Conservation (phyloP, 2,797 vertebrate species). For the Clarias fuscus region DNA sequence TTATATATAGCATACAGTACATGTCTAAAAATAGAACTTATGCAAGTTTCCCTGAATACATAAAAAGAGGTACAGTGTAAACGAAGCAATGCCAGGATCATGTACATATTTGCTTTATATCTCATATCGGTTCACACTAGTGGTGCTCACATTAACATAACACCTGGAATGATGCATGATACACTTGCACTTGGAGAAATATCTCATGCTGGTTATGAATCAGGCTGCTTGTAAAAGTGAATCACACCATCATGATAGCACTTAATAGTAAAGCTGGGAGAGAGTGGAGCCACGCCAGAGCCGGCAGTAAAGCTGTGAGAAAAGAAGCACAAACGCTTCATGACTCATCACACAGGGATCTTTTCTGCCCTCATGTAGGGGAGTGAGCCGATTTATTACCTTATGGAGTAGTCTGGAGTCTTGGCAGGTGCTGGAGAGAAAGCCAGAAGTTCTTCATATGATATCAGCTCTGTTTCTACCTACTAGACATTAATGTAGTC, state of each 20-base stretch:
- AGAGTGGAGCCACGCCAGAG: slow-evolving; percentile 47
- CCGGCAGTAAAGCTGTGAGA: slow-evolving; percentile 51
- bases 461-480: slow-evolving; percentile 36
- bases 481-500: not conserved
- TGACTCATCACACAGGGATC: slow-evolving; percentile 48
- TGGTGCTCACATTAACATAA: slow-evolving; percentile 8
- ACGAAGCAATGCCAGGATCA: slow-evolving; percentile 45
- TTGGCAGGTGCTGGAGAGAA: slow-evolving; percentile 25
- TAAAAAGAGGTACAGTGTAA: slow-evolving; percentile 49
- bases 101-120: slow-evolving; percentile 42
- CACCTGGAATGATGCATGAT: slow-evolving; percentile 29
- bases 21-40: slow-evolving; percentile 49
- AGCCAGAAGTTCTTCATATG: slow-evolving; percentile 25
- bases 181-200: slow-evolving; percentile 44
- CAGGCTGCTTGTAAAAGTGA: slow-evolving; percentile 51
- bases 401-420: slow-evolving; percentile 42
- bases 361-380: slow-evolving; percentile 35
- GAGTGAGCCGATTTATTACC: slow-evolving; percentile 34
- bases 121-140: slow-evolving; percentile 16
- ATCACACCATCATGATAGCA: slow-evolving; percentile 53
- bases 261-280: slow-evolving; percentile 50
- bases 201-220: slow-evolving; percentile 52
- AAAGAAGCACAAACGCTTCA: slow-evolving; percentile 37
- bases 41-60: slow-evolving; percentile 61
- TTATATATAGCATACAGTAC: no score